Percentiles rank a stretch among this genome's conserved stretches.
phyloP scores from a whole-genome alignment of 2,113 vertebrate species.

The Oenanthe melanoleuca region DNA sequence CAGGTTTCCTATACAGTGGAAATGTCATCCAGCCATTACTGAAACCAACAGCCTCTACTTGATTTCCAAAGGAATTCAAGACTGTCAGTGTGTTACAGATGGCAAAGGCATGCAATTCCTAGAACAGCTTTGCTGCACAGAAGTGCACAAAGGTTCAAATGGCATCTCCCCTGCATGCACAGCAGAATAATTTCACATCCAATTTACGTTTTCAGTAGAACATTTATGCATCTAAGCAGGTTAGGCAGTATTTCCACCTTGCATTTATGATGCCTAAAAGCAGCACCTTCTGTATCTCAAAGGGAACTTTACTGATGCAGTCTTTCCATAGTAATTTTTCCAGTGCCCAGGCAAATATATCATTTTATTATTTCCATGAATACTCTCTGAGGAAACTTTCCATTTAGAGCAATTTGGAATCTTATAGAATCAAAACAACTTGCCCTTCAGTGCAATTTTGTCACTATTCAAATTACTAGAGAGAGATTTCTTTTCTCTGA shows the following conservation, averaged over 20 bases:
- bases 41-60: not conserved
- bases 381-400: not conserved
- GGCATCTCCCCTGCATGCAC: not conserved
- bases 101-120: not conserved
- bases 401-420: not conserved
- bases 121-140: not conserved
- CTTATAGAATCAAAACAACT: not conserved
- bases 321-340: not conserved
- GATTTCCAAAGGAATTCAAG: not conserved
- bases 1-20: not conserved
- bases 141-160: not conserved
- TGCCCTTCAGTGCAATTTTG: not conserved
- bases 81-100: not conserved
- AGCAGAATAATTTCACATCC: not conserved
- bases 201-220: not conserved
- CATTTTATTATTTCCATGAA: not conserved
- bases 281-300: not conserved
- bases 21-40: not conserved
- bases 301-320: not conserved
- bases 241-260: not conserved
- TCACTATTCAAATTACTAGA: not conserved
- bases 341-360: not conserved
- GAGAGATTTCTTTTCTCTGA: not conserved
- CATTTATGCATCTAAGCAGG: not conserved
- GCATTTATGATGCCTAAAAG: not conserved